A percentile compares a stretch with the other conserved stretches of the same genome.
Conservation (phyloP, 1,140 invertebrate species). For the Halotydeus destructor region DNA sequence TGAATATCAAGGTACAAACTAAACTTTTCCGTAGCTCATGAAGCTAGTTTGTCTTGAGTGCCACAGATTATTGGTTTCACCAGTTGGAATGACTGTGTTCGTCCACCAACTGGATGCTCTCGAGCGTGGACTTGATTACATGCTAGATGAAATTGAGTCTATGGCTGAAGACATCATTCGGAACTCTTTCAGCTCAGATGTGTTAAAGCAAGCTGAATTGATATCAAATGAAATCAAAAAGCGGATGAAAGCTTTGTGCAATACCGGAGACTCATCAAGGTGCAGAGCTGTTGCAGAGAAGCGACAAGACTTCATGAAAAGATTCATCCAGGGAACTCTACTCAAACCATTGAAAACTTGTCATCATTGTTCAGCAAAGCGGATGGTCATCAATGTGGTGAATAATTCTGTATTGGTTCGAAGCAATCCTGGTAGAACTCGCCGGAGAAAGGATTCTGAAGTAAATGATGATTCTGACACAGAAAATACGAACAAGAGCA, state of each 20-base stretch:
- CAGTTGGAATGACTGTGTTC: slow-evolving; percentile 27
- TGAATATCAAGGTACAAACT: neutral
- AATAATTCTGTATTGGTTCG: slow-evolving; percentile 13
- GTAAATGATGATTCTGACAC: slow-evolving; percentile 16
- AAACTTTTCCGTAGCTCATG: slow-evolving; percentile 26
- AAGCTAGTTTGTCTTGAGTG: slow-evolving; percentile 35
- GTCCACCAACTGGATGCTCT: slow-evolving; percentile 50
- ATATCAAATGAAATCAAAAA: slow-evolving; percentile 3
- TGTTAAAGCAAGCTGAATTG: slow-evolving; percentile 3
- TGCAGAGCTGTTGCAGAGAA: slow-evolving; percentile 19
- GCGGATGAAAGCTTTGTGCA: neutral
- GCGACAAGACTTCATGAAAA: slow-evolving; percentile 16
- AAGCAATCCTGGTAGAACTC: neutral
- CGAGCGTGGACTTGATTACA: slow-evolving; percentile 44
- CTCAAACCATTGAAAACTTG: slow-evolving; percentile 18
- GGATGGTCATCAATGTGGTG: slow-evolving; percentile 9
- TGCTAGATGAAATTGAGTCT: slow-evolving; percentile 41
- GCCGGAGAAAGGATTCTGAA: neutral
- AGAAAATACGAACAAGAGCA: slow-evolving; percentile 14
- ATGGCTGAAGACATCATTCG: slow-evolving; percentile 12
- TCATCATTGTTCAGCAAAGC: slow-evolving; percentile 19
- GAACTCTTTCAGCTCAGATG: neutral
- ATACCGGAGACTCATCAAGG: neutral
- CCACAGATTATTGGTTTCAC: slow-evolving; percentile 23
- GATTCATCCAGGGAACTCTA: slow-evolving; percentile 18